Evolutionary conservation across 53 echinoderm and acorn worm genomes (phyloP).

Genomic region (Mesocentrotus franciscanus): DNA sequence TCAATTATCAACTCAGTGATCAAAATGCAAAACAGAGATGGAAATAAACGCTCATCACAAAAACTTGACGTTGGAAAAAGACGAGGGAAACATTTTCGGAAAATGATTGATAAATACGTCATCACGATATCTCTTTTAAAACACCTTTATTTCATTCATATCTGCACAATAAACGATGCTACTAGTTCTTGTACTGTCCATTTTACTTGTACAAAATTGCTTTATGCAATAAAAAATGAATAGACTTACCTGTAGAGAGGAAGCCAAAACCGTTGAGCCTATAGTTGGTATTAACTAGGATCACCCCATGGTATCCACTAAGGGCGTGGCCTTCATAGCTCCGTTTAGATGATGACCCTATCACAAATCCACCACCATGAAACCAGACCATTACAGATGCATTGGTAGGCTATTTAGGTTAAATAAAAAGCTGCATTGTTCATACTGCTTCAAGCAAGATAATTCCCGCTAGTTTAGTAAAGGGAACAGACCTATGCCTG

Average conservation of each 20-base stretch:
- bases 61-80: too few species aligned
- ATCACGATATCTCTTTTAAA: too few species aligned
- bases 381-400: slow-evolving; percentile 81
- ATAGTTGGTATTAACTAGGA: slow-evolving; percentile 80
- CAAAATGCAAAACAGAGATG: too few species aligned
- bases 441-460: background rate
- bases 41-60: too few species aligned
- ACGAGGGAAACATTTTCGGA: too few species aligned
- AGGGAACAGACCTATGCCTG: background rate
- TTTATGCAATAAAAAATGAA: background rate
- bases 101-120: too few species aligned
- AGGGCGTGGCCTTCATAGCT: slow-evolving; percentile 73
- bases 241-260: slow-evolving; percentile 74
- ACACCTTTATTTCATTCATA: too few species aligned
- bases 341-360: slow-evolving; percentile 65
- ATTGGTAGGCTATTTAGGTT: slow-evolving; percentile 46
- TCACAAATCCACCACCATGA: slow-evolving; percentile 82
- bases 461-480: background rate
- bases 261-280: slow-evolving; percentile 80
- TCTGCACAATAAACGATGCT: too few species aligned
- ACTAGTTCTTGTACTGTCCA: too few species aligned
- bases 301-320: slow-evolving; percentile 70
- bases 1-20: too few species aligned
- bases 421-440: background rate
- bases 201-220: too few species aligned